Conservation (phyloP, 1,140 invertebrate species). For the Pogonomyrmex californicus region DNA sequence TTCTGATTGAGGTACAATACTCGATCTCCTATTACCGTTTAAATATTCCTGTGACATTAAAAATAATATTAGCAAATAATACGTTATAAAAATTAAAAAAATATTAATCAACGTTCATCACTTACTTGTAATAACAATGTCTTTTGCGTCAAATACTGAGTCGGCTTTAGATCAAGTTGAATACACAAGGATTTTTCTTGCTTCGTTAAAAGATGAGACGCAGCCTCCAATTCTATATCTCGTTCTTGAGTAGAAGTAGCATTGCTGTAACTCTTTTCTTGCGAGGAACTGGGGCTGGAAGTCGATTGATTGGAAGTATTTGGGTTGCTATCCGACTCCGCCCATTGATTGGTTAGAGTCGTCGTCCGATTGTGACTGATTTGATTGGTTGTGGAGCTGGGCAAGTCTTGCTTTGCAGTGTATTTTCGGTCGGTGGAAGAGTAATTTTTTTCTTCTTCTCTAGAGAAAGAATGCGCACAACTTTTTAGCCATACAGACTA, state of each 20-base stretch:
- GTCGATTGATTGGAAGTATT: slow-evolving; percentile 78
- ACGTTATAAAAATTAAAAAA: slow-evolving; percentile 10
- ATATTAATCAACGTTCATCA: slow-evolving; percentile 43
- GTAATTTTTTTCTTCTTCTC: slow-evolving; percentile 92
- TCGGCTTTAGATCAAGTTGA: slow-evolving; percentile 85
- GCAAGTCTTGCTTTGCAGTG: slow-evolving; percentile 87
- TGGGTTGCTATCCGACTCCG: slow-evolving; percentile 84
- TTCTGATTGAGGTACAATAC: slow-evolving; percentile 84
- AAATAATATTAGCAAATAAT: slow-evolving; percentile 27
- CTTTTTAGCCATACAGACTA: not conserved
- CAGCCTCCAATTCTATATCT: slow-evolving; percentile 84
- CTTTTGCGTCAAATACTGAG: slow-evolving; percentile 87
- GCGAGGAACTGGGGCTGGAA: slow-evolving; percentile 75
- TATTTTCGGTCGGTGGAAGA: slow-evolving; percentile 93
- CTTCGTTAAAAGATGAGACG: slow-evolving; percentile 84
- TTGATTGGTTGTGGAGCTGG: slow-evolving; percentile 81
- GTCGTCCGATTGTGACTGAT: slow-evolving; percentile 85
- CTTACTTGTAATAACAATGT: slow-evolving; percentile 84
- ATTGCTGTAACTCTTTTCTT: slow-evolving; percentile 78
- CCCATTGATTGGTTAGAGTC: slow-evolving; percentile 85
- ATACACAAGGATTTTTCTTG: slow-evolving; percentile 86
- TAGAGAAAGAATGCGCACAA: slow-evolving; percentile 78
- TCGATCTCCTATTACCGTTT: slow-evolving; percentile 84
- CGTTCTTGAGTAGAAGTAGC: slow-evolving; percentile 68
- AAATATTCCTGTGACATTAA: slow-evolving; percentile 84